Conservation (phyloP, 2,888 invertebrate genomes). For the Drosophila nr. perissopoda region DNA sequence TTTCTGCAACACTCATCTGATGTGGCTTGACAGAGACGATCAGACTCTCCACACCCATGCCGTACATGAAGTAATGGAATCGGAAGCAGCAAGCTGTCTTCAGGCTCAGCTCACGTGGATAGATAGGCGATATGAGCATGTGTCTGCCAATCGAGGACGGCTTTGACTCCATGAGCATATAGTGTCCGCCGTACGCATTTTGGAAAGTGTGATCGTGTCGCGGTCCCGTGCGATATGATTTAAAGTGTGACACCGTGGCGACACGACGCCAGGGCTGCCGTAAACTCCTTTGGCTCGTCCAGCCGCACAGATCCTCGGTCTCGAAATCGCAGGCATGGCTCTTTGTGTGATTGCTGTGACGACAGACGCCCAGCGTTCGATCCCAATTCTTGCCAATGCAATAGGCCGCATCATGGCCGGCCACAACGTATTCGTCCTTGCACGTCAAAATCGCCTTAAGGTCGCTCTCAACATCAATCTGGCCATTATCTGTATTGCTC, state of each 20-base stretch:
- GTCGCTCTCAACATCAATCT: constrained; percentile 85
- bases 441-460: constrained; percentile 89
- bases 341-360: constrained; percentile 50
- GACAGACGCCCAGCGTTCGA: constrained; percentile 88
- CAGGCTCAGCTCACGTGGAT: constrained; percentile 85
- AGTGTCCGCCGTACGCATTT: constrained; percentile 87
- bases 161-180: constrained; percentile 91
- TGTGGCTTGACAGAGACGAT: constrained; percentile 86
- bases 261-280: constrained; percentile 91
- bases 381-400: constrained; percentile 92
- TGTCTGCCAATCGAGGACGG: background rate
- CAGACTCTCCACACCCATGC: constrained; percentile 87
- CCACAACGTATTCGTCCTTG: constrained; percentile 87
- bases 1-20: constrained; percentile 66
- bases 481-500: constrained; percentile 86
- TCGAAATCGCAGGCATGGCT: constrained; percentile 82
- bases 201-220: constrained; percentile 91
- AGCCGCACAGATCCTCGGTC: constrained; percentile 89
- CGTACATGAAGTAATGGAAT: constrained; percentile 93
- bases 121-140: constrained; percentile 91
- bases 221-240: constrained; percentile 88
- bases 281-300: constrained; percentile 88
- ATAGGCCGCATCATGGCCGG: constrained; percentile 88
- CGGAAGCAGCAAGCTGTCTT: constrained; percentile 86
- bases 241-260: constrained; percentile 84